Base-by-base conservation (phyloP, 2,113 vertebrate species). In the Caranx melampygus region DNA sequence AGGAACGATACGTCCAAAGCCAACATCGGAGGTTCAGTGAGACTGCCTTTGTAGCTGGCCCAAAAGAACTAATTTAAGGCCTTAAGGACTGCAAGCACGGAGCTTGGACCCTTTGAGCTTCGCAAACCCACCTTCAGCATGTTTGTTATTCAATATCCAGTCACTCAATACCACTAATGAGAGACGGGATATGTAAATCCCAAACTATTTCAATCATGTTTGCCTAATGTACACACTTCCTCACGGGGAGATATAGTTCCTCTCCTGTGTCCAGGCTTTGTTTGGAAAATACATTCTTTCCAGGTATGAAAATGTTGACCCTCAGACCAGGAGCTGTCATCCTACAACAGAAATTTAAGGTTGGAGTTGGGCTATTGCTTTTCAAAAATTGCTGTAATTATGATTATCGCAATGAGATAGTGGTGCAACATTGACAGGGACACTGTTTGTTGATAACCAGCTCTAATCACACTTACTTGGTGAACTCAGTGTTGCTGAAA, bases 91-190 rank as follows among this genome's bases (percentile, higher is more conserved):
- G 87, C 87, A 83, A 75, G 75, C 83, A 84, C 86, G 74, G 69
- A 82, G 49, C 18, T 78, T 54, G 33, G 74, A 83, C 12, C 31
- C 85, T 87, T 81, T 88, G 85, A 82, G 83, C 75, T 88, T 80
- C 83, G 82, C 85, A 86, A 91, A 87, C 71, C 72, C 70, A 88
- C 84, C 89, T 76, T 85, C 52, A 81, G 18, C 61, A 42, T 92
- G 86, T 92, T 91, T 89, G 88, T 91, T 89, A 93, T 89, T 92
- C 80, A 90, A 87, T 87, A 92, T 90, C 78, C 87, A 89, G 65
- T 91, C 88, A 66, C 68, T 85, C 89, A 88, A 60, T 81, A 77
- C 71, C 81, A 85, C 79, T 88, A 87, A 93, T 88, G 84, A 91
- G 88, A 82, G 89, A 82, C 81, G 86, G 60, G 79, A 89, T 86